Conservation (phyloP, 64 coral and sea anemone genomes). For the Pachyseris speciosa region DNA sequence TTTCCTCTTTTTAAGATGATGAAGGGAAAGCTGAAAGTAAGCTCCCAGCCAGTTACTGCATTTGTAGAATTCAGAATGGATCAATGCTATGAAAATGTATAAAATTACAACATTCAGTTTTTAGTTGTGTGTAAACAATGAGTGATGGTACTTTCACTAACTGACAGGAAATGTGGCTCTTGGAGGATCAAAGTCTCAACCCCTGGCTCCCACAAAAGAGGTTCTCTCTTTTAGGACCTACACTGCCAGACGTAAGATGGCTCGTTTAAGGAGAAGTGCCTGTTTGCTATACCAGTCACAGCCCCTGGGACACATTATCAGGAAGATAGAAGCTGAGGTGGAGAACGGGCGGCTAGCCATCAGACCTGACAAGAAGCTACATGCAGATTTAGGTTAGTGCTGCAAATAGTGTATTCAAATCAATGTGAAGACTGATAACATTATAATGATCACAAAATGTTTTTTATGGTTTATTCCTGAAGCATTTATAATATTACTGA, state of each 20-base stretch:
- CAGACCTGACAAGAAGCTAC: constrained; percentile 88
- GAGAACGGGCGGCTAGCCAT: constrained; percentile 86
- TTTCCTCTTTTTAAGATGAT: no score
- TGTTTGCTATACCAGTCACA: constrained; percentile 95
- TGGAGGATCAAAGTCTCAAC: constrained; percentile 61
- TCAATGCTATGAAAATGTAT: no score
- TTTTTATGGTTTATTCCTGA: no score
- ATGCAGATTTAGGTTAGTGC: constrained; percentile 92
- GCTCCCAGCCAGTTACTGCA: no score
- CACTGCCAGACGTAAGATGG: constrained; percentile 93
- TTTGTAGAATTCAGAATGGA: no score
- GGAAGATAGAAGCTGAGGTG: constrained; percentile 91
- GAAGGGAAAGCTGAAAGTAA: no score
- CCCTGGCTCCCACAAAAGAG: constrained; percentile 91
- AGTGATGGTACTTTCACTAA: background rate
- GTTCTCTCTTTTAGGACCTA: constrained; percentile 87
- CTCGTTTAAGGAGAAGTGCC: constrained; percentile 83
- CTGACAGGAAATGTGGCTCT: background rate
- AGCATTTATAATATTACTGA: no score
- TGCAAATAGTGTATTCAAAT: no score
- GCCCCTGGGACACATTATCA: constrained; percentile 74
- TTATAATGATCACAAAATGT: no score
- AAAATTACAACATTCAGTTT: no score
- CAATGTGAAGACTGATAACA: background rate
- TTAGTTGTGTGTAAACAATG: no score